Conservation (phyloP, 2,797 vertebrate species). For the Molossus molossus region DNA sequence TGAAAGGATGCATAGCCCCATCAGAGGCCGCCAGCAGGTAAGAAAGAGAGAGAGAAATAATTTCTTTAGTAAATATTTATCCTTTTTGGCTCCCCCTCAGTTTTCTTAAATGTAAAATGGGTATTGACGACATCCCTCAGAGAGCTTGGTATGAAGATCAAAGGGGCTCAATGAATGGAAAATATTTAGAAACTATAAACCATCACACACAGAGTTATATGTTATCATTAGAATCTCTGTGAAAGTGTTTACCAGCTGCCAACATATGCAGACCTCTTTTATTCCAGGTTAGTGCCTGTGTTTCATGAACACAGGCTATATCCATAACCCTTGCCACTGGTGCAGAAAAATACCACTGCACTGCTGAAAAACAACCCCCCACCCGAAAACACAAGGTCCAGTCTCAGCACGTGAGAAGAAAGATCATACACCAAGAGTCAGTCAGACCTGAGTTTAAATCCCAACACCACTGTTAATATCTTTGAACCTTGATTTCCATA, state of each 20-base stretch:
- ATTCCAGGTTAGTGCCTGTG: not conserved
- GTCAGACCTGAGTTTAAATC: not conserved
- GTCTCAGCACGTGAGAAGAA: not conserved
- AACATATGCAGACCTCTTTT: not conserved
- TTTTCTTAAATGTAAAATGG: slow-evolving; percentile 71
- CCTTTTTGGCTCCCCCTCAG: not conserved
- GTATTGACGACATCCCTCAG: not conserved
- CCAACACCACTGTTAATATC: not conserved
- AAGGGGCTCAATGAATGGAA: not conserved
- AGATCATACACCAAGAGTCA: not conserved
- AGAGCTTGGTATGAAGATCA: slow-evolving; percentile 33
- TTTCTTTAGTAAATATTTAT: slow-evolving; percentile 34
- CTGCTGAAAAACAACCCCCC: not conserved
- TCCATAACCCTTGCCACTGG: not conserved
- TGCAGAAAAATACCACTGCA: not conserved
- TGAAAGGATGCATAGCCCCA: slow-evolving; percentile 10
- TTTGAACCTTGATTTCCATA: not conserved
- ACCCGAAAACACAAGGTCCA: not conserved
- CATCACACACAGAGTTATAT: not conserved
- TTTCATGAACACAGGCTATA: slow-evolving; percentile 8
- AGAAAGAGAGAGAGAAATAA: not conserved
- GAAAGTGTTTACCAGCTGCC: slow-evolving; percentile 10
- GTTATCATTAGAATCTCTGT: slow-evolving; percentile 25
- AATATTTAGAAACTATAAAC: slow-evolving; percentile 46
- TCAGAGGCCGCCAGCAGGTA: not conserved